These are phyloP conservation scores for Holcopasites calliopsidis DNA, from an alignment of 1,140 invertebrate species.

Conservation along the genomic window DNA sequence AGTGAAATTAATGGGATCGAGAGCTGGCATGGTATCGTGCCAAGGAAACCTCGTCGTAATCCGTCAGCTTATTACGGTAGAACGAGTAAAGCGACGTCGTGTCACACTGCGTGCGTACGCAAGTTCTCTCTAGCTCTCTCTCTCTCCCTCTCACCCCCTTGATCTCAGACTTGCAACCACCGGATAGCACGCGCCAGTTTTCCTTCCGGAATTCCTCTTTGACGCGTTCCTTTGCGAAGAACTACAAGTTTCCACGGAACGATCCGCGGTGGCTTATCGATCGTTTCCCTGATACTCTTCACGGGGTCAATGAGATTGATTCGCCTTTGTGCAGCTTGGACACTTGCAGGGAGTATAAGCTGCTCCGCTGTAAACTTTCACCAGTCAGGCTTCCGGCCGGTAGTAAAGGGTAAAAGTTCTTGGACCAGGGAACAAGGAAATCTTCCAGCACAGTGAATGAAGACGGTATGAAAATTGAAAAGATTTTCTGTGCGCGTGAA, in stretches of 20 bases:
- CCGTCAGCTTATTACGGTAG: constrained; percentile 63
- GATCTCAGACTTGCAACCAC: background rate
- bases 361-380: constrained; percentile 18
- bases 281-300: background rate
- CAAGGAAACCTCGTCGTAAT: constrained; percentile 60
- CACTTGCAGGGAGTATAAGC: background rate
- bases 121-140: background rate
- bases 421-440: constrained; percentile 10
- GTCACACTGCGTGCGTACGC: constrained; percentile 25
- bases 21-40: constrained; percentile 52
- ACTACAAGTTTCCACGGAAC: constrained; percentile 35
- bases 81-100: constrained; percentile 49
- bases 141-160: too few species aligned
- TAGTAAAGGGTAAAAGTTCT: constrained; percentile 34
- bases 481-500: background rate
- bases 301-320: constrained; percentile 7
- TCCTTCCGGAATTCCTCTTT: constrained; percentile 48
- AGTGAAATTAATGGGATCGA: constrained; percentile 64
- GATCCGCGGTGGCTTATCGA: constrained; percentile 27
- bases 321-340: background rate
- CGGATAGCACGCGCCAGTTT: constrained; percentile 39
- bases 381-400: background rate
- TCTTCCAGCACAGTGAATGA: too few species aligned
- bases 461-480: too few species aligned
- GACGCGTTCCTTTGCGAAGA: constrained; percentile 37